Evolutionary conservation across 1,140 invertebrate species (phyloP).

Genomic region (Yoshiicerus persimilis): DNA sequence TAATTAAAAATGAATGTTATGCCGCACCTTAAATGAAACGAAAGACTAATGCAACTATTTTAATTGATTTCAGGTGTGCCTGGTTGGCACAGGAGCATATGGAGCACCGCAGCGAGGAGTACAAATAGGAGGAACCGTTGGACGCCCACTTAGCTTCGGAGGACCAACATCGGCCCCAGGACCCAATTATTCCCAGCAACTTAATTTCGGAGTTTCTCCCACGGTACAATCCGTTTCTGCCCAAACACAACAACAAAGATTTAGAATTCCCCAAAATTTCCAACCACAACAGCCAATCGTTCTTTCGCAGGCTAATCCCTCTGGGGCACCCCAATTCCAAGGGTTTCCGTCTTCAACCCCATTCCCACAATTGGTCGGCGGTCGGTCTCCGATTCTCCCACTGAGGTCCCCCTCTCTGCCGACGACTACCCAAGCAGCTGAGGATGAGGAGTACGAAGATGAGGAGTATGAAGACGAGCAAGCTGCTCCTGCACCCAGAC

Average conservation of each 20-base stretch:
- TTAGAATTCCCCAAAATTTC: not conserved
- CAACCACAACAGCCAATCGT: slow-evolving; percentile 29
- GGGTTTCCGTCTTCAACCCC: not conserved
- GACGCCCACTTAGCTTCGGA: not conserved
- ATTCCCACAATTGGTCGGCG: not conserved
- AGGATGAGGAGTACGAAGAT: slow-evolving; percentile 32
- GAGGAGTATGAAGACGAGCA: slow-evolving; percentile 39
- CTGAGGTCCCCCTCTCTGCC: not conserved
- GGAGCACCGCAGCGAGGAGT: slow-evolving; percentile 23
- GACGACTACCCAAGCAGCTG: slow-evolving; percentile 10
- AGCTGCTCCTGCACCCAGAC: not conserved
- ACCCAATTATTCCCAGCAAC: slow-evolving; percentile 37
- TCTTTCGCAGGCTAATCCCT: not conserved
- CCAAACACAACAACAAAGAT: not conserved
- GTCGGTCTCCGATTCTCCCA: not conserved
- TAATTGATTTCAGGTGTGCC: slow-evolving; percentile 18
- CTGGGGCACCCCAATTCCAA: slow-evolving; percentile 5
- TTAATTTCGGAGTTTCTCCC: slow-evolving; percentile 23
- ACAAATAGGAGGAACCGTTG: slow-evolving; percentile 20
- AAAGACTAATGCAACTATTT: not conserved
- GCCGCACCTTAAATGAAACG: not conserved
- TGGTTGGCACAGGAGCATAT: not conserved
- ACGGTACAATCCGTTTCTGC: not conserved
- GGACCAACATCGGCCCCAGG: not conserved
- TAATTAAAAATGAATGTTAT: not conserved